A percentile compares a stretch with the other conserved stretches of the same genome.
These are phyloP conservation scores for Globodera rostochiensis DNA, from an alignment of 1,140 invertebrate genomes.

Conservation along the genomic window DNA sequence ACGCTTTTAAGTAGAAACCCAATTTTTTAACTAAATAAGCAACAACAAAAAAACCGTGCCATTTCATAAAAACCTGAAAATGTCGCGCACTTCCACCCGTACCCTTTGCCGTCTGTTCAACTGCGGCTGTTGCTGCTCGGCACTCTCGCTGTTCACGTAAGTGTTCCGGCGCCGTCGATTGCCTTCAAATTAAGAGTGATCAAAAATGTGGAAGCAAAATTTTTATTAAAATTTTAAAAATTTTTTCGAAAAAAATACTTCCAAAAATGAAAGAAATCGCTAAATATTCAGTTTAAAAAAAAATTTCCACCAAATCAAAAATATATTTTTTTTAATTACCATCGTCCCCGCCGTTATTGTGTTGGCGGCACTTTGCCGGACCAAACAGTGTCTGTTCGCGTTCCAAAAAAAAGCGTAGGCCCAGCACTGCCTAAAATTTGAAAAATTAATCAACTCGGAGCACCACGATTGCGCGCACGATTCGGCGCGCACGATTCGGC, in stretches of 20 bases:
- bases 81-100: conserved; percentile 10
- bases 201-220: not conserved
- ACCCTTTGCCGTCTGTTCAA: not conserved
- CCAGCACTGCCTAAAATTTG: conserved; percentile 19
- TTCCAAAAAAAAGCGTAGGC: conserved; percentile 38
- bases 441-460: no score
- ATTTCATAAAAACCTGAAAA: conserved; percentile 17
- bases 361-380: not conserved
- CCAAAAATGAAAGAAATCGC: no score
- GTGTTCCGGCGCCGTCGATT: not conserved
- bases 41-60: not conserved
- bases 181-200: not conserved
- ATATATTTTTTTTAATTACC: not conserved
- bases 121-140: not conserved
- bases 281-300: no score
- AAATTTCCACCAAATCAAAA: no score
- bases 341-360: not conserved
- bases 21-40: no score
- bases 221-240: no score
- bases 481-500: no score
- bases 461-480: no score
- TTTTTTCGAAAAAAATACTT: no score
- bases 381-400: conserved; percentile 26
- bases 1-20: no score
- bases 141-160: not conserved